phyloP scores from a whole-genome alignment of 1,140 invertebrate species.

The Saccostrea echinata region DNA sequence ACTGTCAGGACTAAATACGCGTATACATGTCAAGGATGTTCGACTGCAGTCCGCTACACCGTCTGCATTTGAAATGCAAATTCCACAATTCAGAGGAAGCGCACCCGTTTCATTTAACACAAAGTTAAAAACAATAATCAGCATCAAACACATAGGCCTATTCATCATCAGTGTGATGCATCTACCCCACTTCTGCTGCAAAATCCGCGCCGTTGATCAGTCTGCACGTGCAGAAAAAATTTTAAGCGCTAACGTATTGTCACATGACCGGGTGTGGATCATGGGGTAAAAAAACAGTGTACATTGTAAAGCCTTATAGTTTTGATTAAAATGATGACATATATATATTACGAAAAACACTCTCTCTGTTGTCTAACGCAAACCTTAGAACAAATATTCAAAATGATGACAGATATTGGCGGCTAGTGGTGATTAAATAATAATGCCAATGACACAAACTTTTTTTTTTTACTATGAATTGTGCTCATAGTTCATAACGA shows the following conservation, averaged over 20 bases:
- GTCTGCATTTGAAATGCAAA: slow-evolving; percentile 23
- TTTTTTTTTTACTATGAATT: slow-evolving; percentile 27
- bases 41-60: slow-evolving; percentile 33
- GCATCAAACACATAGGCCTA: slow-evolving; percentile 1
- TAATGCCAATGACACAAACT: slow-evolving; percentile 41
- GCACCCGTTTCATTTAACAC: slow-evolving; percentile 39
- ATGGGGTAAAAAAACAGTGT: slow-evolving; percentile 19
- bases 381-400: slow-evolving; percentile 34
- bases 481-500: slow-evolving; percentile 33
- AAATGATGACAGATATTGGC: slow-evolving; percentile 45
- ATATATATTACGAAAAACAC: slow-evolving; percentile 10
- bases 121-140: slow-evolving; percentile 40
- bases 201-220: not conserved
- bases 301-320: slow-evolving; percentile 32
- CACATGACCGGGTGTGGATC: slow-evolving; percentile 34
- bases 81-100: slow-evolving; percentile 1
- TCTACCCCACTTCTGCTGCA: slow-evolving; percentile 14
- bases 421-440: slow-evolving; percentile 40
- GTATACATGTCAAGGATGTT: slow-evolving; percentile 25
- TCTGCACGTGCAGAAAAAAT: slow-evolving; percentile 23
- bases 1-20: slow-evolving; percentile 31
- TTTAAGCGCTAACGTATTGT: not conserved
- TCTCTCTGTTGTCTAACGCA: slow-evolving; percentile 34
- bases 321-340: slow-evolving; percentile 44
- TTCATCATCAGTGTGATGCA: slow-evolving; percentile 27